A percentile compares a stretch with the other conserved stretches of the same genome.
Evolutionary conservation across 2,113 vertebrate species (phyloP).

Genomic region (Zapornia atra): DNA sequence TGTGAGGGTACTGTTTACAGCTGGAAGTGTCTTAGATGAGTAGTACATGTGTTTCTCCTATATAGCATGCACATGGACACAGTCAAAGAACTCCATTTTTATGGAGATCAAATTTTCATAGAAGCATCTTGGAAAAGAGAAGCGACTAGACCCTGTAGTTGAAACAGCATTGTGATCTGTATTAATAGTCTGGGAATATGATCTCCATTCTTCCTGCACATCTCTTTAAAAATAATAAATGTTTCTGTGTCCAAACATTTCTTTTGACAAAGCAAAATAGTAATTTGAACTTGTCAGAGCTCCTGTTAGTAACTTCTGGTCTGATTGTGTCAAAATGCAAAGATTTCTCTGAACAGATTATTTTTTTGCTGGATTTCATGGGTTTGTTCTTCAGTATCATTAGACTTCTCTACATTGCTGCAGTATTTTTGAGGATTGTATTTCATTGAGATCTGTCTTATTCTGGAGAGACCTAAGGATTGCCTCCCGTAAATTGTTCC

Average conservation of each 20-base stretch:
- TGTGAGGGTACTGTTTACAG: background rate
- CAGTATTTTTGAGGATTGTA: background rate
- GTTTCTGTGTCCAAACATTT: background rate
- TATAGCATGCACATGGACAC: background rate
- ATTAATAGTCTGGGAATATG: background rate
- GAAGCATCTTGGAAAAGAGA: background rate
- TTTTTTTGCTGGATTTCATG: background rate
- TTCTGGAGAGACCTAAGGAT: background rate
- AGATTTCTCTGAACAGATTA: background rate
- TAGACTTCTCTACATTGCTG: background rate
- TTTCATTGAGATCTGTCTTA: background rate
- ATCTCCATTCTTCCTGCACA: background rate
- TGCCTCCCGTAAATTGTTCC: background rate
- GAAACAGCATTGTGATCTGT: background rate
- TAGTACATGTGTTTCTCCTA: background rate
- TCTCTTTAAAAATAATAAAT: background rate
- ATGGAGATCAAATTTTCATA: background rate
- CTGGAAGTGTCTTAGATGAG: background rate
- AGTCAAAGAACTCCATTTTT: background rate
- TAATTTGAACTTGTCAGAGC: background rate
- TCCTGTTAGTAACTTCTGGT: background rate
- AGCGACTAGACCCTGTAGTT: background rate
- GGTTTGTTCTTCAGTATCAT: background rate
- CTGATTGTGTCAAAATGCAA: background rate
- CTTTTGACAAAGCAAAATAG: background rate